A percentile compares a stretch with the other conserved stretches of the same genome.
These are phyloP conservation scores for Enteromius paludinosus DNA, from an alignment of 2,797 vertebrate species.

Conservation along the genomic window DNA sequence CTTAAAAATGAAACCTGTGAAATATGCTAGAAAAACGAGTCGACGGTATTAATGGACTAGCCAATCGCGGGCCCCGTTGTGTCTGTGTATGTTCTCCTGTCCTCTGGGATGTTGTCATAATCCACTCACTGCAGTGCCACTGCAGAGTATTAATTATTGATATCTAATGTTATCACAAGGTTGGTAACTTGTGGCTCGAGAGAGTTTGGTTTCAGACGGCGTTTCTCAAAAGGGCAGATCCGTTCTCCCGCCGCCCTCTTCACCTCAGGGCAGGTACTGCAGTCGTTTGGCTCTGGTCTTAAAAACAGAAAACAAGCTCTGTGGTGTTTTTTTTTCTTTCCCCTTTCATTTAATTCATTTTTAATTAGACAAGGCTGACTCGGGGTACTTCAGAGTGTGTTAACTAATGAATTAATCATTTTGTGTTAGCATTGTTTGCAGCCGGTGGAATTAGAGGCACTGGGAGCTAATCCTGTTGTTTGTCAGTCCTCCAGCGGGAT, in stretches of 20 bases:
- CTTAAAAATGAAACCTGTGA: neutral
- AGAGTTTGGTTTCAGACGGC: constrained; percentile 38
- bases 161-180: constrained; percentile 61
- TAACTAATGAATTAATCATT: constrained; percentile 65
- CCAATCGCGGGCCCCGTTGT: neutral
- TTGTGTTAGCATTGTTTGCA: constrained; percentile 62
- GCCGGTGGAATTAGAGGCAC: constrained; percentile 60
- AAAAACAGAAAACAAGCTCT: neutral
- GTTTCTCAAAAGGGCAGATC: constrained; percentile 22
- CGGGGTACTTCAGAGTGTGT: constrained; percentile 20
- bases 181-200: constrained; percentile 40
- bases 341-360: constrained; percentile 23
- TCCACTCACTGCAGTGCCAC: constrained; percentile 43
- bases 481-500: constrained; percentile 20
- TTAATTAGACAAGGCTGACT: constrained; percentile 32
- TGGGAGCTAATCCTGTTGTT: constrained; percentile 61
- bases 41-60: neutral
- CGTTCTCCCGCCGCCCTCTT: neutral
- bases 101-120: constrained; percentile 24
- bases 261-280: neutral
- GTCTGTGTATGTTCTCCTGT: constrained; percentile 11
- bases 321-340: neutral
- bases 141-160: constrained; percentile 72
- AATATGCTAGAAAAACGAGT: neutral
- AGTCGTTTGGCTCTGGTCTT: neutral